Conservation (phyloP, 2,113 vertebrate genomes). For the Glaucomys volans region DNA sequence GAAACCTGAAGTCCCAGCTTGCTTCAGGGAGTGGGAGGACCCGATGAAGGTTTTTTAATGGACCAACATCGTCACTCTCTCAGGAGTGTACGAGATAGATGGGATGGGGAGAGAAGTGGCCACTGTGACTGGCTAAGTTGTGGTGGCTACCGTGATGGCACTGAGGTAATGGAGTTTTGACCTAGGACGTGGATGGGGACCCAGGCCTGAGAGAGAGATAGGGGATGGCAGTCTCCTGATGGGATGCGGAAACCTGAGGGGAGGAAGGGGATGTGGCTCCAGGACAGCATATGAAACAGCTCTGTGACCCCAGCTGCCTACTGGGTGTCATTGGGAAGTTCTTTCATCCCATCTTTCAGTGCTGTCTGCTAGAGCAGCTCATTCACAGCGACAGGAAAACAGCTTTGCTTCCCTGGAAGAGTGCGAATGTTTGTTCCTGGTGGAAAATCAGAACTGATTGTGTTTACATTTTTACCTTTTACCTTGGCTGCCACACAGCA, state of each 20-base stretch:
- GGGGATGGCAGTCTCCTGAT: background rate
- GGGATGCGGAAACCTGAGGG: background rate
- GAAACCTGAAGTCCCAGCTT: background rate
- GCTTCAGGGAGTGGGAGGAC: background rate
- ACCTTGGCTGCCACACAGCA: background rate
- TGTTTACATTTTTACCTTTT: constrained; percentile 30
- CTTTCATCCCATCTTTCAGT: background rate
- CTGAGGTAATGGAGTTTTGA: background rate
- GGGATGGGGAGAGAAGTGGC: background rate
- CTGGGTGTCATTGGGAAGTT: background rate
- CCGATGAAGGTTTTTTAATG: background rate
- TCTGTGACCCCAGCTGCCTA: background rate
- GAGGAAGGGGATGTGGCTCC: background rate
- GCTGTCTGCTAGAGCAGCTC: background rate
- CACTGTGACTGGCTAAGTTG: too few species aligned
- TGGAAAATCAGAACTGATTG: background rate
- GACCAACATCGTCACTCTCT: background rate
- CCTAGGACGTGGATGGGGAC: background rate
- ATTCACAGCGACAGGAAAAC: background rate
- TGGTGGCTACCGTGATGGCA: background rate
- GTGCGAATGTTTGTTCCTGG: constrained; percentile 26
- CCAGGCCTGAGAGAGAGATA: background rate
- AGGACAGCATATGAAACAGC: background rate
- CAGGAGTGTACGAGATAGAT: background rate
- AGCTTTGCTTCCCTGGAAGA: background rate